Evolutionary conservation across 2,797 vertebrate species (phyloP), one percentile per base, ranked within the genome.

Genomic region (Cuculus canorus): DNA sequence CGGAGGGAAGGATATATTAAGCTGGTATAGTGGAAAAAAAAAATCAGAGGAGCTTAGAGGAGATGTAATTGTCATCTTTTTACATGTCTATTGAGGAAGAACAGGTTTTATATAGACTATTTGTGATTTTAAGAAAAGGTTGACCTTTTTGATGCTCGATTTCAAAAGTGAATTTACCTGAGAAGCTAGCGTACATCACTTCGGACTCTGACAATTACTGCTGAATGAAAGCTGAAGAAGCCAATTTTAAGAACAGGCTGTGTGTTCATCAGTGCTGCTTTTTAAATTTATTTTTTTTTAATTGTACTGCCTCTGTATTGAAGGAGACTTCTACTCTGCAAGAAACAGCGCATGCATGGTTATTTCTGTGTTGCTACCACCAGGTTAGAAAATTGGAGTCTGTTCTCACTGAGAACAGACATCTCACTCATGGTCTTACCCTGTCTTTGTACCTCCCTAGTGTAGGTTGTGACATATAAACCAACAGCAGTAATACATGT

Each of bases 301-400:
- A 19, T 15, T 45, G 4, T 57, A 13, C 23, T 41, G 14, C 6
- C 69, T 69, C 17, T 75, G 0, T 72, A 11, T 17, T 61, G 86
- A 87, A 81, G 50, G 69, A 77, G 32, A 63, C 12, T 10, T 65
- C n/a, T 48, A n/a, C 32, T n/a, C 30, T n/a, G 48, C 64, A 90
- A 68, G 71, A 50, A 59, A 53, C 19, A 71, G 35, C 21, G 37
- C 5, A 8, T 81, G 30, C 0, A 0, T 33, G 39, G 0, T 4
- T 54, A 37, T 27, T 77, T 23, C 13, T 65, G 30, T 63, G 22
- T 66, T 70, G 32, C 27, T 65, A 16, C n/a, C 47, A 41, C 23
- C 30, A 59, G 12, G 7, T 70, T 59, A 43, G 43, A 85, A 77
- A 73, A 52, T 4, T 30, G 16, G 39, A 71, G 27, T 8, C n/a